Conservation (phyloP, 2,888 invertebrate species). For the Himalopsyche japonica region DNA sequence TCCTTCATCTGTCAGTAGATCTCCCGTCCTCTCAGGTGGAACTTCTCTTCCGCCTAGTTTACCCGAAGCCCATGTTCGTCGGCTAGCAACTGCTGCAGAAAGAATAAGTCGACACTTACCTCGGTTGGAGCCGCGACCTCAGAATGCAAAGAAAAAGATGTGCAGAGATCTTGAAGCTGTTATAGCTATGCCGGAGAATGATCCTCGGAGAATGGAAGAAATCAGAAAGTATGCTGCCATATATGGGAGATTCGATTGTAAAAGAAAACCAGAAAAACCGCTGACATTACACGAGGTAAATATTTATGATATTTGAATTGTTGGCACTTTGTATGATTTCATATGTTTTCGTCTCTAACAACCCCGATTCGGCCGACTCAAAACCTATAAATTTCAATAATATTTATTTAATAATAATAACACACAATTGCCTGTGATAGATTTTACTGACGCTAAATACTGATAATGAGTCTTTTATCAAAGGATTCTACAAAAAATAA, state of each 20-base stretch:
- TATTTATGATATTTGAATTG: background rate
- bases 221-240: slow-evolving; percentile 96
- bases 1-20: slow-evolving; percentile 59
- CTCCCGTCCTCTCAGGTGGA: slow-evolving; percentile 59
- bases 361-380: too few relatives aligned
- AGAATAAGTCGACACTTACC: slow-evolving; percentile 81
- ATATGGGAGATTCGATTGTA: slow-evolving; percentile 97
- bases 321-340: too few relatives aligned
- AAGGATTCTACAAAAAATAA: too few relatives aligned
- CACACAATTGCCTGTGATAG: too few relatives aligned
- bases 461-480: too few relatives aligned
- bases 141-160: slow-evolving; percentile 89
- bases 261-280: slow-evolving; percentile 94
- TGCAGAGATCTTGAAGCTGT: slow-evolving; percentile 91
- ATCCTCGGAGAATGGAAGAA: slow-evolving; percentile 89
- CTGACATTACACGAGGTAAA: slow-evolving; percentile 91
- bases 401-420: too few relatives aligned
- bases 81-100: slow-evolving; percentile 82
- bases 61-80: slow-evolving; percentile 80
- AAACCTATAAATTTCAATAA: too few relatives aligned
- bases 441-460: too few relatives aligned
- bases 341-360: too few relatives aligned
- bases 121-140: slow-evolving; percentile 85
- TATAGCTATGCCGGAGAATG: slow-evolving; percentile 85
- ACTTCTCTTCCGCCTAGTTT: slow-evolving; percentile 70